phyloP scores from a whole-genome alignment of 2,113 vertebrate genomes.

The Hypocryptadius cinnamomeus region DNA sequence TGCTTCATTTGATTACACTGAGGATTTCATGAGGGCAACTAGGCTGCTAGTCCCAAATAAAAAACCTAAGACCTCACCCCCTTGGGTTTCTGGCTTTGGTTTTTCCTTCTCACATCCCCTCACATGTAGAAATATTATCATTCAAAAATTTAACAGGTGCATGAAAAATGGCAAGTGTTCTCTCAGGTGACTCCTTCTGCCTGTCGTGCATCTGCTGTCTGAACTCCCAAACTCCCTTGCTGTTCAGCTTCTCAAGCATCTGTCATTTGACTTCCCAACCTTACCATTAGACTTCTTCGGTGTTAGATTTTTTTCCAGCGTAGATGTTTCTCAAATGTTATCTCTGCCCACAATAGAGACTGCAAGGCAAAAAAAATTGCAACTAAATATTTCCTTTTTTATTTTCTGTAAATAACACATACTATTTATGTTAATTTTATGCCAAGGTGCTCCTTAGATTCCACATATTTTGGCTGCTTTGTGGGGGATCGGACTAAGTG shows the following conservation, averaged over 20 bases:
- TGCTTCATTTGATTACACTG: conserved; percentile 35
- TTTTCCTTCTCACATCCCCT: not conserved
- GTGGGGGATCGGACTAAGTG: rapidly evolving
- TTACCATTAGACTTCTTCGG: conserved; percentile 3
- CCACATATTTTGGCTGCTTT: not conserved
- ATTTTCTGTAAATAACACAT: not conserved
- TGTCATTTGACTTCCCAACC: conserved; percentile 52
- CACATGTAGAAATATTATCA: not conserved
- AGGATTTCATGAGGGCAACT: not conserved
- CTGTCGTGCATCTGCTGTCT: not conserved
- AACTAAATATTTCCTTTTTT: not conserved
- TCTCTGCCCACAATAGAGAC: not conserved
- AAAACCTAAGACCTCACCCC: not conserved
- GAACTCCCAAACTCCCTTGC: conserved; percentile 43
- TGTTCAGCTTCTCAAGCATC: conserved; percentile 31
- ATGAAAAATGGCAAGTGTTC: conserved; percentile 46
- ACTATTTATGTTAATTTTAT: not conserved
- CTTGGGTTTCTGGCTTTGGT: not conserved
- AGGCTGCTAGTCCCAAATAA: not conserved
- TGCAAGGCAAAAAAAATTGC: not conserved
- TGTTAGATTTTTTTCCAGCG: not conserved
- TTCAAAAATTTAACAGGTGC: conserved; percentile 55
- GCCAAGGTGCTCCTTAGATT: not conserved
- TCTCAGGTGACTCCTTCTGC: conserved; percentile 42
- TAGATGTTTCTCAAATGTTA: conserved; percentile 37